Evolutionary conservation across 2,888 invertebrate species (phyloP).

Genomic region (Lypha dubia): DNA sequence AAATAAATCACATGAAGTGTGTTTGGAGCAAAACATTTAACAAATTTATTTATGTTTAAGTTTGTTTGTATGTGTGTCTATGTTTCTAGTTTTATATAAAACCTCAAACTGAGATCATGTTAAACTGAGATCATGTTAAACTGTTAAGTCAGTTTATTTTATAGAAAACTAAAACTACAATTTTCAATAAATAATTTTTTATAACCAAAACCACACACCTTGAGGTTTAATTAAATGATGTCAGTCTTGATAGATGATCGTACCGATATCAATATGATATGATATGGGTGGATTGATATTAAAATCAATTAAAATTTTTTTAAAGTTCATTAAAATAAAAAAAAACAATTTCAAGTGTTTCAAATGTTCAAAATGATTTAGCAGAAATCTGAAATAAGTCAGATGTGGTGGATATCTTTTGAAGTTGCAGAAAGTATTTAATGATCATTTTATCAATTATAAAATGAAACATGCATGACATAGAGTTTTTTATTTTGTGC

Average conservation of each 20-base stretch:
- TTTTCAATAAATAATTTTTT: constrained; percentile 30
- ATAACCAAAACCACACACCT: constrained; percentile 63
- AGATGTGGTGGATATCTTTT: background rate
- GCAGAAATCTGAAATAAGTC: constrained; percentile 8
- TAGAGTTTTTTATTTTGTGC: background rate
- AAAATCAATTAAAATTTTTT: constrained; percentile 5
- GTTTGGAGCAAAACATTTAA: constrained; percentile 13
- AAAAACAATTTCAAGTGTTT: constrained; percentile 6
- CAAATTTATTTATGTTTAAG: background rate
- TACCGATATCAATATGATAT: background rate
- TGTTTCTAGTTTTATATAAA: background rate
- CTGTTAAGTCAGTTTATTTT: no score
- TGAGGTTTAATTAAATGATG: constrained; percentile 32
- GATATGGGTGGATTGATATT: constrained; percentile 41
- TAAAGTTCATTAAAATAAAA: constrained; percentile 4
- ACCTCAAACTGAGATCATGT: constrained; percentile 60
- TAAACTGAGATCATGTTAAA: constrained; percentile 62
- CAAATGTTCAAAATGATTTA: constrained; percentile 14
- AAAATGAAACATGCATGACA: constrained; percentile 12
- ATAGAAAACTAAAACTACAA: constrained; percentile 8
- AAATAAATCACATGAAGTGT: background rate
- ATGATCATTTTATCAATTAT: background rate
- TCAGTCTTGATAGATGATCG: constrained; percentile 36
- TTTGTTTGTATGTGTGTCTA: background rate
- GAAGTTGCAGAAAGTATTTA: background rate